Conservation (phyloP, 2,797 vertebrate genomes). For the Strix occidentalis region DNA sequence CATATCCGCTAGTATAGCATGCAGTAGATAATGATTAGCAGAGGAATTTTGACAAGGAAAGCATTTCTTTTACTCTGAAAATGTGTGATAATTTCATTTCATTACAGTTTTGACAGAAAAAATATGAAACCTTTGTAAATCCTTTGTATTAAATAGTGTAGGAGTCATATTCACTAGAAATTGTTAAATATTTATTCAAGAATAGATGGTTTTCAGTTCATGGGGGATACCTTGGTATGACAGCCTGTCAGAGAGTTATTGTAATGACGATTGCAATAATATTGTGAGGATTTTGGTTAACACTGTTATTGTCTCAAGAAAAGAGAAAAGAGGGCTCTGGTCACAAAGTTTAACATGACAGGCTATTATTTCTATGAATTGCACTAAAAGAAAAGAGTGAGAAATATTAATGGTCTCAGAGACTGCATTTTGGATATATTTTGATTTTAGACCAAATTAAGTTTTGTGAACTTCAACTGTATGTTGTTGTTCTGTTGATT, state of each 20-base stretch:
- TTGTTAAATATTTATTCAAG: slow-evolving; percentile 43
- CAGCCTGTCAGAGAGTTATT: background rate
- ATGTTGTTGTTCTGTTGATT: background rate
- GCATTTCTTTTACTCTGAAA: slow-evolving; percentile 5
- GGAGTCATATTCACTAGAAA: background rate
- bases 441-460: background rate
- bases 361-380: background rate
- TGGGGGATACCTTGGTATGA: background rate
- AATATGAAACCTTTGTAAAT: slow-evolving; percentile 10
- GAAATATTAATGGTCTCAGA: background rate
- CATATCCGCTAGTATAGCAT: background rate
- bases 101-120: slow-evolving; percentile 50
- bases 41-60: slow-evolving; percentile 23
- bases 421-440: background rate
- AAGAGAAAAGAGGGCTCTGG: background rate
- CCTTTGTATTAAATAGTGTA: slow-evolving; percentile 22
- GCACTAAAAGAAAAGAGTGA: background rate
- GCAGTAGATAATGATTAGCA: slow-evolving; percentile 5
- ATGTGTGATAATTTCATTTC: slow-evolving; percentile 22
- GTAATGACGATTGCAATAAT: background rate
- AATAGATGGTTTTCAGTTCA: background rate
- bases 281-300: background rate
- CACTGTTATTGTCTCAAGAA: background rate
- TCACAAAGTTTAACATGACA: background rate
- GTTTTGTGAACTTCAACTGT: background rate